phyloP scores from a whole-genome alignment of 2,888 invertebrate genomes.

The Boloria selene region DNA sequence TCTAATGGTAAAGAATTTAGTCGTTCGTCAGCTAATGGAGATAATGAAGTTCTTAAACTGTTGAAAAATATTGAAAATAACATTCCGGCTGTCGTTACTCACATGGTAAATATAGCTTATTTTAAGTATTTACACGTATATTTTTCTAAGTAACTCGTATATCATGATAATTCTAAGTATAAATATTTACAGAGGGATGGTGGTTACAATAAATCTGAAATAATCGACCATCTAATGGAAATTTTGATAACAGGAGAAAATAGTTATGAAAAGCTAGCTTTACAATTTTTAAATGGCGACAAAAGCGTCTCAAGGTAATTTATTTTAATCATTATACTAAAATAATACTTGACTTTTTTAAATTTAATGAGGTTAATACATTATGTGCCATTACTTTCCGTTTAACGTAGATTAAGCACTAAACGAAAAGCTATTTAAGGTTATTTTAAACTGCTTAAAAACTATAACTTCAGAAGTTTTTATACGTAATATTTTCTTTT shows the following conservation, averaged over 20 bases:
- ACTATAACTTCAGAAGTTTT: too few relatives aligned
- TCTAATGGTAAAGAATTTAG: conserved; percentile 85
- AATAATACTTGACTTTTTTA: neutral
- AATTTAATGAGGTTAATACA: too few relatives aligned
- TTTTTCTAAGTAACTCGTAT: neutral
- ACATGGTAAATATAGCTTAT: conserved; percentile 58
- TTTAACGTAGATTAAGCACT: too few relatives aligned
- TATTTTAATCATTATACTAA: conserved; percentile 17
- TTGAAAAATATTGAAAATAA: conserved; percentile 66
- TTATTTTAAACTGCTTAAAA: neutral
- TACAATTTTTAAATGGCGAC: conserved; percentile 54
- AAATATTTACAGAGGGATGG: conserved; percentile 61
- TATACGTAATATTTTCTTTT: conserved; percentile 47
- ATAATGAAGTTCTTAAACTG: conserved; percentile 54
- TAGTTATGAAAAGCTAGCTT: conserved; percentile 65
- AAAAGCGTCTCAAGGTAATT: conserved; percentile 50
- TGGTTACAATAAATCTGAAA: conserved; percentile 67
- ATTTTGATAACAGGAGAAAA: conserved; percentile 63
- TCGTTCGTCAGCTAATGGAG: conserved; percentile 69
- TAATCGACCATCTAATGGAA: conserved; percentile 69
- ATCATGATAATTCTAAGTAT: conserved; percentile 35
- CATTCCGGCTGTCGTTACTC: conserved; percentile 53
- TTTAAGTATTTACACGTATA: neutral
- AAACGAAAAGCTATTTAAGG: neutral
- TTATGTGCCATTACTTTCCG: too few relatives aligned